Base-by-base conservation (phyloP, 2,888 invertebrate species). In the Falcaria lacertinaria region DNA sequence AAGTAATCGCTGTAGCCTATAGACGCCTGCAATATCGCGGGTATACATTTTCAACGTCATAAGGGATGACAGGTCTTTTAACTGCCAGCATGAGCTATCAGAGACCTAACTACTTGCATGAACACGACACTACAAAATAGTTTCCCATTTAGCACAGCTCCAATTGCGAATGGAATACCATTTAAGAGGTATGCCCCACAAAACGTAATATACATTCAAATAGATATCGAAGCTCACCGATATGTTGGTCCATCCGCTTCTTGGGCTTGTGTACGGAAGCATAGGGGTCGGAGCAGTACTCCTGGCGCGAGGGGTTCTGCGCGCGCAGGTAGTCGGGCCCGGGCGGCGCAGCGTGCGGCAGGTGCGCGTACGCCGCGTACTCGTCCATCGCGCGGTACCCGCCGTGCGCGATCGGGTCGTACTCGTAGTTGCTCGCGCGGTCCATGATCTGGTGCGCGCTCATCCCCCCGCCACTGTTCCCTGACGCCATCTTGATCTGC, bases 401-500 rank as follows among this genome's bases (percentile, higher is more conserved):
- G 41, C 95, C 96, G 73, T 96, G 95, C 42, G 94, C 91, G 51
- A 94, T 90, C 14, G 94, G 94, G 79, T 96, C 96, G 81, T 87
- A 86, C 50, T 94, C 94, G 64, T 94, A 94, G 47, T 92, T 92
- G 64, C 92, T 92, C 71, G 93, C 93, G 42, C 92, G 85, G 59
- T 93, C 93, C 45, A 92, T 89, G 65, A 91, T 91, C 69, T 91
- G 72, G 47, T 80, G 80, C 15, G 79, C 64, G 1, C 73, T 69
- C 59, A 80, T 69, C 69, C 92, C 93, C 42, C 92, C 93, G 41
- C 92, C 93, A 57, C 92, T 92, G 64, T 93, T 93, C 2, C 91
- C 92, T n/a, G 94, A 95, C 0, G 94, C 95, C 92, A 95, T 95
- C 85, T 97, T 97, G 92, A 97, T 94, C 85, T 97, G 97, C 97